These are phyloP conservation scores for Phengaris arion DNA, from an alignment of 2,888 invertebrate genomes.

Conservation along the genomic window DNA sequence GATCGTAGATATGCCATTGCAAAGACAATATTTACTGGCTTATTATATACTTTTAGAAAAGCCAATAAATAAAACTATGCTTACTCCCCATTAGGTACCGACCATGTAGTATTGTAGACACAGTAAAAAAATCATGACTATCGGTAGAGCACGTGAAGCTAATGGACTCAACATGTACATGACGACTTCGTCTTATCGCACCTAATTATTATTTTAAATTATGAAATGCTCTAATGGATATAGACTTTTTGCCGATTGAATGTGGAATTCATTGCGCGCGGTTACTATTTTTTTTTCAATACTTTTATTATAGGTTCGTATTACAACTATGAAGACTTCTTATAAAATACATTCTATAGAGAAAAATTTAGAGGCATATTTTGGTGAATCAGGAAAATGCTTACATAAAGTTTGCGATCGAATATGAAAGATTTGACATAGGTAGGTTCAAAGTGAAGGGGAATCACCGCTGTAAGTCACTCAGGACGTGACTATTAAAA, in stretches of 20 bases:
- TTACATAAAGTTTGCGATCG: background rate
- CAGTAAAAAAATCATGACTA: too few relatives aligned
- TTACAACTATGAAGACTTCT: too few relatives aligned
- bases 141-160: background rate
- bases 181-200: background rate
- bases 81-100: too few relatives aligned
- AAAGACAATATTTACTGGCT: too few relatives aligned
- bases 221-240: background rate
- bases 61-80: too few relatives aligned
- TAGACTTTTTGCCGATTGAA: background rate
- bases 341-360: too few relatives aligned
- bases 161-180: background rate
- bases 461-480: background rate
- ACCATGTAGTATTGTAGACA: too few relatives aligned
- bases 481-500: background rate
- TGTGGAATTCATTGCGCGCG: background rate
- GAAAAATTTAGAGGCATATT: too few relatives aligned
- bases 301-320: too few relatives aligned
- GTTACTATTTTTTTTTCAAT: background rate
- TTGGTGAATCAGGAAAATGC: too few relatives aligned
- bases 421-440: background rate
- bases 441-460: background rate
- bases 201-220: background rate
- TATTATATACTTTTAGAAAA: too few relatives aligned
- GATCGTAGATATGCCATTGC: too few relatives aligned